Percentiles rank a stretch among this genome's conserved stretches.
Evolutionary conservation across 2,888 invertebrate species (phyloP).

Genomic region (Vandiemenella viatica): DNA sequence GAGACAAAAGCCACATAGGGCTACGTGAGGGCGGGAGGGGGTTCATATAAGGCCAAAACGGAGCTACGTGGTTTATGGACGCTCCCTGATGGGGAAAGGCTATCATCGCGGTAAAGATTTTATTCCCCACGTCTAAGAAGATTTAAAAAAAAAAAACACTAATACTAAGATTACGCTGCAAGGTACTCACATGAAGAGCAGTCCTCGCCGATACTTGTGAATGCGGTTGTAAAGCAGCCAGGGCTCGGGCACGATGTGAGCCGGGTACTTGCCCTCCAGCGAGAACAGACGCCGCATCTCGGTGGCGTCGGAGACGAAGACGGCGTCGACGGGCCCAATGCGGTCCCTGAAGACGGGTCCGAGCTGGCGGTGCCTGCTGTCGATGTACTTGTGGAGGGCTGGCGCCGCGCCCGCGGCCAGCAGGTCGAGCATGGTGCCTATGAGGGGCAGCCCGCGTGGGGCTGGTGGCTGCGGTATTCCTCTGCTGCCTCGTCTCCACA

Average conservation of each 20-base stretch:
- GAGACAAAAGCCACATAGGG: no score
- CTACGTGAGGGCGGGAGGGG: no score
- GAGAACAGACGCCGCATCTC: slow-evolving; percentile 60
- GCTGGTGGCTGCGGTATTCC: slow-evolving; percentile 27
- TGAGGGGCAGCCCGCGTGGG: slow-evolving; percentile 30
- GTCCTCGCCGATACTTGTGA: slow-evolving; percentile 57
- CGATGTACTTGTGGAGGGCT: slow-evolving; percentile 58
- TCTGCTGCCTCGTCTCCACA: no score
- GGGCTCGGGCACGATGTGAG: slow-evolving; percentile 65
- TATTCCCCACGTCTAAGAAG: no score
- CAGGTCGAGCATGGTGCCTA: slow-evolving; percentile 32
- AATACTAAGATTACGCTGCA: no score
- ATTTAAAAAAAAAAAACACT: no score
- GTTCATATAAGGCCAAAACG: no score
- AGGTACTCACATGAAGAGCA: slow-evolving; percentile 68
- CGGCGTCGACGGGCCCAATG: slow-evolving; percentile 52
- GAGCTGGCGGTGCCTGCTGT: slow-evolving; percentile 50
- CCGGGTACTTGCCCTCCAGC: slow-evolving; percentile 68
- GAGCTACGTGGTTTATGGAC: no score
- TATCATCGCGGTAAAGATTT: no score
- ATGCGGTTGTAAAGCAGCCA: slow-evolving; percentile 72
- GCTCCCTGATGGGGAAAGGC: no score
- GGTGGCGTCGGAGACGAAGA: slow-evolving; percentile 65
- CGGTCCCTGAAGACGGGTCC: slow-evolving; percentile 70
- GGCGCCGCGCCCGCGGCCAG: slow-evolving; percentile 41